Conservation (phyloP, 2,113 vertebrate species). For the Sinocyclocheilus rhinocerous region DNA sequence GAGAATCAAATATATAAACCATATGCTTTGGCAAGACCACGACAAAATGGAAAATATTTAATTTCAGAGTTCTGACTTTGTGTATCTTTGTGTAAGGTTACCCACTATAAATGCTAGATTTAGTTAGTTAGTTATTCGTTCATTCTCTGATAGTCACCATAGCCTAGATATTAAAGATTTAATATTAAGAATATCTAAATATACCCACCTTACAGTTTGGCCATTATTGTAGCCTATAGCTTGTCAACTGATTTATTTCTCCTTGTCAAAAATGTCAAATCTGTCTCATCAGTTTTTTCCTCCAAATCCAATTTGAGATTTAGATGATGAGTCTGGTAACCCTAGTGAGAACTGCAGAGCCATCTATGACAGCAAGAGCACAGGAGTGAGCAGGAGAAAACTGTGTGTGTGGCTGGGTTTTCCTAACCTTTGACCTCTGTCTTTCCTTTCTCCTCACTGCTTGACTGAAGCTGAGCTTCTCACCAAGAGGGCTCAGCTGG, state of each 20-base stretch:
- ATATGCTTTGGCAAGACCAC: not conserved
- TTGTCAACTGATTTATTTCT: not conserved
- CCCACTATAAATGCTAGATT: not conserved
- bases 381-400: not conserved
- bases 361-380: not conserved
- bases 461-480: constrained; percentile 18
- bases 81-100: not conserved
- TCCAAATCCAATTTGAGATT: constrained; percentile 13
- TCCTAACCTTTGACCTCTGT: constrained; percentile 45
- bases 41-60: not conserved
- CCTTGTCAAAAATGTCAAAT: constrained; percentile 18
- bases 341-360: not conserved
- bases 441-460: constrained; percentile 20
- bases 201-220: not conserved
- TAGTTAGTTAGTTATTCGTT: not conserved
- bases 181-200: not conserved
- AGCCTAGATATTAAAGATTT: not conserved
- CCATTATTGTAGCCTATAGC: not conserved
- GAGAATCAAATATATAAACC: not conserved
- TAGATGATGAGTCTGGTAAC: not conserved
- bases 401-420: not conserved
- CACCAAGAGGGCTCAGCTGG: constrained; percentile 47
- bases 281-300: not conserved
- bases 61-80: not conserved
- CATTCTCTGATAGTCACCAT: not conserved